phyloP scores from a whole-genome alignment of 2,797 vertebrate genomes.

The Anas flavirostris region DNA sequence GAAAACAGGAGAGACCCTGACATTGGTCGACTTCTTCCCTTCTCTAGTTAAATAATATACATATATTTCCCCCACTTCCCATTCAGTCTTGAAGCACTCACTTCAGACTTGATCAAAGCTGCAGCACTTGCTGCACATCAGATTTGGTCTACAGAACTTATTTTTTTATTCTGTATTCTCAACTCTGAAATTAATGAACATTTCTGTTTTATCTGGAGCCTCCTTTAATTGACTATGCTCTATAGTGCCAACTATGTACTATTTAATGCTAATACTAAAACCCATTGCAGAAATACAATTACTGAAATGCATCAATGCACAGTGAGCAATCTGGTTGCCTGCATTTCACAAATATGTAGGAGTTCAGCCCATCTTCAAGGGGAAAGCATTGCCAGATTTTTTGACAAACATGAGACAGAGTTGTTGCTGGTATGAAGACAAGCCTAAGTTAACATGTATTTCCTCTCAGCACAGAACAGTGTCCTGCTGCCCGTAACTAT shows the following conservation, averaged over 20 bases:
- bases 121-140: not conserved
- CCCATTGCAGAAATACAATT: not conserved
- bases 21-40: not conserved
- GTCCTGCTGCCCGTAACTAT: not conserved
- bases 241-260: not conserved
- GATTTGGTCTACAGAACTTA: not conserved
- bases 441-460: fast-evolving
- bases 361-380: not conserved
- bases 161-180: not conserved
- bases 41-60: not conserved
- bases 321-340: not conserved
- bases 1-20: not conserved
- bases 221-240: not conserved
- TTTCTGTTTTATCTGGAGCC: not conserved
- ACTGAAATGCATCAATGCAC: not conserved
- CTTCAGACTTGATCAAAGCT: not conserved
- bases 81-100: not conserved
- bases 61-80: not conserved
- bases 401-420: not conserved
- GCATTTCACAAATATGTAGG: not conserved
- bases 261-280: not conserved
- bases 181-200: not conserved
- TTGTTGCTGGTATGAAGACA: not conserved
- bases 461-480: not conserved
- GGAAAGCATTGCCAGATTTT: not conserved